These are phyloP conservation scores for Danaus melanippus DNA, from an alignment of 1,140 invertebrate genomes.

Conservation along the genomic window DNA sequence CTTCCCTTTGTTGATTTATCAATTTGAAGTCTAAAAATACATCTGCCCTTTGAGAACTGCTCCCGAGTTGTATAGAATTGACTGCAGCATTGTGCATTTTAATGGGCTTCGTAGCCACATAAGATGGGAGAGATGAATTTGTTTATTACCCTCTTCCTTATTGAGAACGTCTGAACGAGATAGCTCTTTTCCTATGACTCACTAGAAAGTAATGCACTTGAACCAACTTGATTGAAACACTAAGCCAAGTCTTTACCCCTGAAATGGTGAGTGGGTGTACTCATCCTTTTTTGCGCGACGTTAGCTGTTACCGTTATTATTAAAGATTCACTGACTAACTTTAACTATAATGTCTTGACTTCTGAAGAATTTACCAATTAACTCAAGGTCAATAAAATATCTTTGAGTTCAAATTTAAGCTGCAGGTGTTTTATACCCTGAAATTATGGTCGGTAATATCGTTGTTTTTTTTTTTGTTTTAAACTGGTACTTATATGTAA, in stretches of 20 bases:
- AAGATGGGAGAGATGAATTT: conserved; percentile 70
- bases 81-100: conserved; percentile 70
- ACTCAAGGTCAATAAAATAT: too few relatives aligned
- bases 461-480: too few relatives aligned
- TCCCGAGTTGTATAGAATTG: conserved; percentile 47
- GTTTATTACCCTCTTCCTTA: conserved; percentile 72
- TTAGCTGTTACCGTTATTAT: not conserved
- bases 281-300: not conserved
- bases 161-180: conserved; percentile 68
- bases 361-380: too few relatives aligned
- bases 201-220: conserved; percentile 68
- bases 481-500: too few relatives aligned
- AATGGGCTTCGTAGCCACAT: conserved; percentile 62
- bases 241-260: conserved; percentile 37
- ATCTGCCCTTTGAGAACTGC: conserved; percentile 44
- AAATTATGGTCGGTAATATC: too few relatives aligned
- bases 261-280: conserved; percentile 40
- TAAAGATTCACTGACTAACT: not conserved
- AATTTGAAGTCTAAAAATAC: conserved; percentile 66
- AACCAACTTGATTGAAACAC: conserved; percentile 55
- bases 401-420: too few relatives aligned
- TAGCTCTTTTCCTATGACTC: conserved; percentile 70
- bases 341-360: not conserved
- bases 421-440: too few relatives aligned
- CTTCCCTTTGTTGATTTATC: conserved; percentile 64